A percentile compares a stretch with the other conserved stretches of the same genome.
Evolutionary conservation across 2,113 vertebrate species (phyloP).

Genomic region (Nesogale talazaci): DNA sequence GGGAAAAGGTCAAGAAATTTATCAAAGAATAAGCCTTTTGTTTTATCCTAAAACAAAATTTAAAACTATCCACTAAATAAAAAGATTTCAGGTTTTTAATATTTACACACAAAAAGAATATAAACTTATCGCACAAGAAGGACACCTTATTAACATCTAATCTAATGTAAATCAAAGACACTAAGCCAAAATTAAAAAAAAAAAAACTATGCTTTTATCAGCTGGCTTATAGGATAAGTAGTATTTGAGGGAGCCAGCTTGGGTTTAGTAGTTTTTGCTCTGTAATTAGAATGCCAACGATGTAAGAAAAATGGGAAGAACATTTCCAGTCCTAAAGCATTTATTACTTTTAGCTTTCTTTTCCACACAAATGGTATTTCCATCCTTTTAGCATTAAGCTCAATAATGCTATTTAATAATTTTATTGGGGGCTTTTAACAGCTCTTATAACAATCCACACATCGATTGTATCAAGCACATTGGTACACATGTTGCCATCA

Average conservation of each 20-base stretch:
- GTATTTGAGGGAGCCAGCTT: background rate
- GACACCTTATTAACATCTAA: constrained; percentile 2
- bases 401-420: constrained; percentile 27
- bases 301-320: background rate
- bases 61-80: constrained; percentile 41
- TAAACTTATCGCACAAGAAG: background rate
- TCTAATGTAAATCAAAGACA: background rate
- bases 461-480: too few relatives aligned
- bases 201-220: background rate
- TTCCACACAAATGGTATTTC: constrained; percentile 5
- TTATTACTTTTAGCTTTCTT: constrained; percentile 4
- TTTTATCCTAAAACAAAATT: constrained; percentile 46
- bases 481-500: too few relatives aligned
- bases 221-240: background rate
- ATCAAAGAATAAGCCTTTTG: background rate
- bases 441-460: too few relatives aligned
- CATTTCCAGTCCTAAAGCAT: background rate
- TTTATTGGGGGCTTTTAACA: too few relatives aligned
- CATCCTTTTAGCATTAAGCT: constrained; percentile 17
- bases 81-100: background rate
- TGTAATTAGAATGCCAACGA: background rate
- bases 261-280: constrained; percentile 3
- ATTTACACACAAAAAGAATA: background rate
- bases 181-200: background rate
- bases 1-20: constrained; percentile 34